Base-by-base conservation (phyloP, 2,797 vertebrate genomes). In the Psittacula echo region DNA sequence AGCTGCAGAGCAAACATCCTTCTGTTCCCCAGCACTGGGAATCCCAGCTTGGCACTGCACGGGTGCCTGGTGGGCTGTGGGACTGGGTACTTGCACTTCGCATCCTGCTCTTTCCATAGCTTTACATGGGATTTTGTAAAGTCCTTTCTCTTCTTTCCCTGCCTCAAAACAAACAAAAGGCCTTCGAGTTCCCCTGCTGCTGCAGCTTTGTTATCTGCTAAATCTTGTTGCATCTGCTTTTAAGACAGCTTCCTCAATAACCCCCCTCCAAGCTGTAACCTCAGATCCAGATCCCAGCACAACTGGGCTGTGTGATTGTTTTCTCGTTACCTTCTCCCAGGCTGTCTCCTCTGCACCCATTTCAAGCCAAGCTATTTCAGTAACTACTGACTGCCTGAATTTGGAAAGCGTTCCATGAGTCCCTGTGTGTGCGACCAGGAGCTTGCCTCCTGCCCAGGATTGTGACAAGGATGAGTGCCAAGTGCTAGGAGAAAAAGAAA, bases 21-120 rank as follows among this genome's bases (percentile, higher is more conserved):
- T 14, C 0, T 1, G 15, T 37, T 71, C 44, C 29, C 0, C 37
- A 29, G 2, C 2, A 4, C 41, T 4, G 20, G 48, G 42, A 16
- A 51, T 14, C 39, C 37, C 64, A 26, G 51, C 11, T 47, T 10
- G 39, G 26, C 29, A 10, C 2, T 0, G 54, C 54, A 58, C 9
- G 48, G 50, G 24, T 44, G 32, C 30, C 73, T 1, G 2, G 26
- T 24, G 9, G 6, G 51, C 37, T 39, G 30, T 2, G 3, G 44
- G 51, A 41, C 67, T 17, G 51, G 19, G n/a, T n/a, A 37, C 34
- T 90, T 5, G 1, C 11, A 2, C 34, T 53, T 8, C 9, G 2
- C 23, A 0, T 44, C 44, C 32, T 88, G 34, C 85, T 45, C 23
- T 79, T 58, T 48, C 62, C 0, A 0, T 53, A 50, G 44, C 32